phyloP scores from a whole-genome alignment of 1,140 invertebrate genomes.

The Plutomurus gul region DNA sequence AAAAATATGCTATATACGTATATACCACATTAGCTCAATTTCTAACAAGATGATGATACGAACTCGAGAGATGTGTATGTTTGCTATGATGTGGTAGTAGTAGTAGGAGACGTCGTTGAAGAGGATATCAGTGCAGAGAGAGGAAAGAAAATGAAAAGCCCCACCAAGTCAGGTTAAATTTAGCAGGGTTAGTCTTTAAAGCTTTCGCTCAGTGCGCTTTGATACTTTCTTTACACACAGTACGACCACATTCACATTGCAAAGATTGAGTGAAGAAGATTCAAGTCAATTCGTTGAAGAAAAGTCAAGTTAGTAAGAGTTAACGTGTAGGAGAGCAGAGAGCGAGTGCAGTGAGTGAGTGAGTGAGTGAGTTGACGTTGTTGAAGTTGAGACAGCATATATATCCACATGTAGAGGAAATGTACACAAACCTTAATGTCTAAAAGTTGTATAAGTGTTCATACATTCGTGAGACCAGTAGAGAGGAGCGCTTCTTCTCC shows the following conservation, averaged over 20 bases:
- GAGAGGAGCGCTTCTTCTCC: too few species aligned
- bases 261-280: background rate
- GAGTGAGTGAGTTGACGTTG: background rate
- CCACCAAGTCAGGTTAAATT: slow-evolving; percentile 38
- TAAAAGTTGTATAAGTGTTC: too few species aligned
- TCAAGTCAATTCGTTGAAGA: slow-evolving; percentile 6
- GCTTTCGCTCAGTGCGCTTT: background rate
- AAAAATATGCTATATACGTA: too few species aligned
- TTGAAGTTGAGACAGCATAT: background rate
- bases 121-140: background rate
- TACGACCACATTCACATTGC: background rate
- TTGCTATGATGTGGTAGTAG: background rate
- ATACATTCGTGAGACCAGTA: too few species aligned
- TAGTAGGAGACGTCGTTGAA: background rate
- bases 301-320: slow-evolving; percentile 13
- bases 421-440: too few species aligned
- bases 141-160: slow-evolving; percentile 14
- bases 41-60: too few species aligned
- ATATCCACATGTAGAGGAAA: too few species aligned
- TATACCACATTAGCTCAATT: too few species aligned
- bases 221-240: background rate
- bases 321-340: too few species aligned
- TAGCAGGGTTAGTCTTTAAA: slow-evolving; percentile 19
- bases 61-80: background rate
- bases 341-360: too few species aligned